A percentile compares a stretch with the other conserved stretches of the same genome.
These are phyloP conservation scores for Ophion ellenae DNA, from an alignment of 2,888 invertebrate genomes.

Conservation along the genomic window DNA sequence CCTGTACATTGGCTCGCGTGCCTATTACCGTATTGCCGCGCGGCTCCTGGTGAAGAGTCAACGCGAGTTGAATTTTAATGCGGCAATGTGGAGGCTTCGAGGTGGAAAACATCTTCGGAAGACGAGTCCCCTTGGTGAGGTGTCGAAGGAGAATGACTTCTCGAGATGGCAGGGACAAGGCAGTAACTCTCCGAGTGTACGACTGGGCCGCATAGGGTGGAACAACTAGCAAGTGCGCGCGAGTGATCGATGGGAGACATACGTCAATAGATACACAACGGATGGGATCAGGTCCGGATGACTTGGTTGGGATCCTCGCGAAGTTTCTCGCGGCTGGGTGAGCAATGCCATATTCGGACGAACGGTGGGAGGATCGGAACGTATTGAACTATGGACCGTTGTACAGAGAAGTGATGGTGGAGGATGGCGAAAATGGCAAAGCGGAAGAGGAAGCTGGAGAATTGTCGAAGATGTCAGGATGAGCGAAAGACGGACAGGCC, in stretches of 20 bases:
- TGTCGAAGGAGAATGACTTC: conserved; percentile 52
- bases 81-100: conserved; percentile 62
- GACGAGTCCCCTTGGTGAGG: conserved; percentile 35
- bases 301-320: conserved; percentile 25
- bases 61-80: conserved; percentile 77
- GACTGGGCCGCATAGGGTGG: not conserved
- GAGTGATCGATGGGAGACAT: conserved; percentile 80
- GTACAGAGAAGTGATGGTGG: conserved; percentile 4
- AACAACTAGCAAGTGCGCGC: conserved; percentile 48
- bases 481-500: conserved; percentile 41
- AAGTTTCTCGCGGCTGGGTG: conserved; percentile 27
- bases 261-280: conserved; percentile 75
- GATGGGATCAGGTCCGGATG: conserved; percentile 54
- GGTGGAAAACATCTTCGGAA: conserved; percentile 56
- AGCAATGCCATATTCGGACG: conserved; percentile 29
- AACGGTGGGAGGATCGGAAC: conserved; percentile 58
- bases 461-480: conserved; percentile 5
- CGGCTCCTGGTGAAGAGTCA: conserved; percentile 4
- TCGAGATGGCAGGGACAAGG: conserved; percentile 24
- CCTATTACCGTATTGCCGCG: conserved; percentile 39
- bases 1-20: conserved; percentile 42
- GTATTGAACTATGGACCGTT: conserved; percentile 47
- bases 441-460: conserved; percentile 58
- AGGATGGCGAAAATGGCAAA: conserved; percentile 55
- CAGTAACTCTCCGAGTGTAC: conserved; percentile 17